Conservation (phyloP, 2,888 invertebrate species). For the Fragum sueziense region DNA sequence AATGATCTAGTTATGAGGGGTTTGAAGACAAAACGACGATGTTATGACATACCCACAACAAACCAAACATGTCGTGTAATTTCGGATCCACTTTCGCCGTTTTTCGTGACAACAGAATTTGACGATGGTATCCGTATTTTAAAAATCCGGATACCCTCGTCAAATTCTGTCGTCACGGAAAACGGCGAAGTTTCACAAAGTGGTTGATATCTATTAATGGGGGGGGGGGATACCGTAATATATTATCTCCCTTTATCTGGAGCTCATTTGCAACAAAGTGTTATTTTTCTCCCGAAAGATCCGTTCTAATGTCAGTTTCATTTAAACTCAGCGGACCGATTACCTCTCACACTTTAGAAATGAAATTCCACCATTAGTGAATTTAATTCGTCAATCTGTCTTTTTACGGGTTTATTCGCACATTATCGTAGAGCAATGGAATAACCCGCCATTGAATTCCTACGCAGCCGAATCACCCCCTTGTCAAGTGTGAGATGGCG, state of each 20-base stretch:
- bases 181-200: too few relatives aligned
- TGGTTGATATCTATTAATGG: too few relatives aligned
- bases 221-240: too few relatives aligned
- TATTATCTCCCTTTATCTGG: background rate
- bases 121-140: too few relatives aligned
- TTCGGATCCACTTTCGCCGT: too few relatives aligned
- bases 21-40: too few relatives aligned
- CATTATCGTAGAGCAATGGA: conserved; percentile 19
- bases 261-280: background rate
- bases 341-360: conserved; percentile 48
- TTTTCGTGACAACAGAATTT: too few relatives aligned
- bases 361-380: conserved; percentile 54
- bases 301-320: conserved; percentile 45
- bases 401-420: conserved; percentile 45
- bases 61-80: too few relatives aligned
- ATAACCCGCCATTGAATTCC: conserved; percentile 15
- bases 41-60: too few relatives aligned
- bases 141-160: too few relatives aligned
- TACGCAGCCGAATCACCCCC: conserved; percentile 20
- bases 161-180: too few relatives aligned
- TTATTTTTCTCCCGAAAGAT: conserved; percentile 12
- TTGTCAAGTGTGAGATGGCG: conserved; percentile 23
- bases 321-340: conserved; percentile 45
- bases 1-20: too few relatives aligned
- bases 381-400: conserved; percentile 47